Conservation (phyloP, 2,888 invertebrate genomes). For the Sialis fuliginosa region DNA sequence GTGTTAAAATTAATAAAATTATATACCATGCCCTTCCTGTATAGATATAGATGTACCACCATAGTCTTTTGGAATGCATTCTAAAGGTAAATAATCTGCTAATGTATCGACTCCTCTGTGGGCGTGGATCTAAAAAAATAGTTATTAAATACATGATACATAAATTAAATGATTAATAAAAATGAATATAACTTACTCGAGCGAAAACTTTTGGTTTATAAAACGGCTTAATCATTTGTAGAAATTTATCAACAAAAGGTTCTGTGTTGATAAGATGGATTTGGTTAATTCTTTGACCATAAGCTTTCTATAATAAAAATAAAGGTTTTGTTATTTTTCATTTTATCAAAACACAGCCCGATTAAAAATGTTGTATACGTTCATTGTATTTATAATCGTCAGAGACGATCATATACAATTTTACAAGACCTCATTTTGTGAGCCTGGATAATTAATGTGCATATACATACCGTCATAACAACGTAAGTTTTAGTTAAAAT, state of each 20-base stretch:
- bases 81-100: not conserved
- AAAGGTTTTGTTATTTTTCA: not conserved
- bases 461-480: not conserved
- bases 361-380: too few species aligned
- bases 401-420: too few species aligned
- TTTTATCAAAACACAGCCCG: too few species aligned
- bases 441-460: too few species aligned
- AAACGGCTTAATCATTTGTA: not conserved
- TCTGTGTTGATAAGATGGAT: not conserved
- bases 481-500: not conserved
- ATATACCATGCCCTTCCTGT: not conserved
- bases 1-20: not conserved
- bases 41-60: not conserved
- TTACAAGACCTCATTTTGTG: too few species aligned
- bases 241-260: not conserved
- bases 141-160: not conserved
- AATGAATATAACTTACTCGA: not conserved
- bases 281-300: not conserved
- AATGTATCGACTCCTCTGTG: not conserved
- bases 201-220: conserved; percentile 1
- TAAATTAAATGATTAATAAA: too few species aligned
- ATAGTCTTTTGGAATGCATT: not conserved
- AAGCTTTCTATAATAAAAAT: not conserved
- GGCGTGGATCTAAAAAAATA: not conserved
- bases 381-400: too few species aligned